Conservation (phyloP, 2,888 invertebrate species). For the Macrosiphum euphorbiae region DNA sequence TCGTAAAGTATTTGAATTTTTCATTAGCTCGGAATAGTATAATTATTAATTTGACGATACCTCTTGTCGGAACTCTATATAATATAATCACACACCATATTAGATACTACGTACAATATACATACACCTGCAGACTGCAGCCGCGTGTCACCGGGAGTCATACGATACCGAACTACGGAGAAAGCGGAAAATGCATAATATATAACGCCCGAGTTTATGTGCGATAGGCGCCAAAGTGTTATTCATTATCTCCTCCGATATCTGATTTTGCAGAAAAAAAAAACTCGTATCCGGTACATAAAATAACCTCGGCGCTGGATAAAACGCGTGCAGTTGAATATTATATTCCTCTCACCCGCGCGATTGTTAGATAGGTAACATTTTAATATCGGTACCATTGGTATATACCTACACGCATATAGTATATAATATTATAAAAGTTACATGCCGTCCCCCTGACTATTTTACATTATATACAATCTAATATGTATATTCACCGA, state of each 20-base stretch:
- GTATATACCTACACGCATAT: neutral
- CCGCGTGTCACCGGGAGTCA: neutral
- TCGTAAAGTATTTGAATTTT: neutral
- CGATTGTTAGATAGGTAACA: neutral
- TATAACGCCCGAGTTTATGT: neutral
- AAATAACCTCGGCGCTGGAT: neutral
- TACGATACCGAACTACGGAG: conserved; percentile 8
- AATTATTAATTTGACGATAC: neutral
- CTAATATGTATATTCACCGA: neutral
- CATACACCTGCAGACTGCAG: no score
- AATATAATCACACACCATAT: neutral
- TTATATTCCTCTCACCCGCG: neutral
- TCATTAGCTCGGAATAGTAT: neutral
- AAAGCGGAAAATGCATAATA: conserved; percentile 16
- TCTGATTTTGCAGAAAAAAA: neutral
- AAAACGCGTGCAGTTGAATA: neutral
- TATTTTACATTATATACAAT: neutral
- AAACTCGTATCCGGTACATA: neutral
- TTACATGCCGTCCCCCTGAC: neutral
- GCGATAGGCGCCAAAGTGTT: conserved; percentile 14
- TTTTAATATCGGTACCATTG: neutral
- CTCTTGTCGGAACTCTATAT: neutral
- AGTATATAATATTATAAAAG: neutral
- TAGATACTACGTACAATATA: neutral
- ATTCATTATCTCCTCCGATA: neutral